Evolutionary conservation across 30 jellyfish, hydroid and myxozoan genomes (phyloP).

Genomic region (Pelagia noctiluca): DNA sequence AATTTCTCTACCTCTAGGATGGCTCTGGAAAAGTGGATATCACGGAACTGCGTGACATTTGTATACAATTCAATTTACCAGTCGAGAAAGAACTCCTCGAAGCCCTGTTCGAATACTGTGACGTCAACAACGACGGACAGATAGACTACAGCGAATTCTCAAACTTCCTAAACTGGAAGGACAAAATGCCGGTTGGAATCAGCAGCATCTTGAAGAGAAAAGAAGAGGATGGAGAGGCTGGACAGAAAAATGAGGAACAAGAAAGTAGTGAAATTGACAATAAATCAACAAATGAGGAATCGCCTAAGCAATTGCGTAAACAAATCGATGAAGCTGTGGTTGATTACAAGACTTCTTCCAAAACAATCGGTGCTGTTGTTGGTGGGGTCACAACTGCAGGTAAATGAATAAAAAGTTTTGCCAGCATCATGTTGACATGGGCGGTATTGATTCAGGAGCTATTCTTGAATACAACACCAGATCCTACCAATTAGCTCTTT

Average conservation of each 20-base stretch:
- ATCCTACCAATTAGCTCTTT: too few relatives aligned
- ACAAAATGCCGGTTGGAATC: conserved; percentile 57
- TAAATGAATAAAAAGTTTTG: too few relatives aligned
- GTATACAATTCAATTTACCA: conserved; percentile 81
- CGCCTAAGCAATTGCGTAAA: conserved; percentile 41
- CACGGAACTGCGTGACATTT: conserved; percentile 71
- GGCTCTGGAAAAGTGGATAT: conserved; percentile 85
- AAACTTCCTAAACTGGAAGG: conserved; percentile 92
- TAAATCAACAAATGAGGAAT: neutral
- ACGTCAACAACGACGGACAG: conserved; percentile 75
- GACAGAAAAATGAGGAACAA: neutral
- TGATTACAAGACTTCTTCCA: conserved; percentile 73
- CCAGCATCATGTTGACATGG: too few relatives aligned
- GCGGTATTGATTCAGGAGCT: too few relatives aligned
- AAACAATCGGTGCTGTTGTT: conserved; percentile 50
- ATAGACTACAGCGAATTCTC: conserved; percentile 81
- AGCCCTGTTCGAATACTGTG: conserved; percentile 75
- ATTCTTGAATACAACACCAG: too few relatives aligned
- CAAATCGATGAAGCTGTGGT: conserved; percentile 76
- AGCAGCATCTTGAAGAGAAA: neutral
- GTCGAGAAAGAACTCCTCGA: conserved; percentile 68
- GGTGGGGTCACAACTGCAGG: conserved; percentile 68
- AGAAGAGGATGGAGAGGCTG: neutral
- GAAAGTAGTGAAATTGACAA: neutral
- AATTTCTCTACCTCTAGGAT: too few relatives aligned